These are phyloP conservation scores for Euplagia quadripunctaria DNA, from an alignment of 2,888 invertebrate species.

Conservation along the genomic window DNA sequence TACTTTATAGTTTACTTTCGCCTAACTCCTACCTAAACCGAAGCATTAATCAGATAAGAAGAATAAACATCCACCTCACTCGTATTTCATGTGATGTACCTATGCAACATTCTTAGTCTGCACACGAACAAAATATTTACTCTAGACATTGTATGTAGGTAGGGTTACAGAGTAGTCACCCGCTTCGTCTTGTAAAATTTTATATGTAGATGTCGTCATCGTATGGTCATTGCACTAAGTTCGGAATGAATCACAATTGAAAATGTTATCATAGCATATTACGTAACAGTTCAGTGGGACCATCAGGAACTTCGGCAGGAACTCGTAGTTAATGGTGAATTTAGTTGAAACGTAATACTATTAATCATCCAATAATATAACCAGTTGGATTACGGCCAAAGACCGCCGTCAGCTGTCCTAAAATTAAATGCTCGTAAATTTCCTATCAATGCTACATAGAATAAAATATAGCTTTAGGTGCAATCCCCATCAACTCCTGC, in stretches of 20 bases:
- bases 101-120: slow-evolving; percentile 48
- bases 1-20: slow-evolving; percentile 56
- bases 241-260: slow-evolving; percentile 57
- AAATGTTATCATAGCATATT: slow-evolving; percentile 50
- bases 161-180: slow-evolving; percentile 30
- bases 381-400: slow-evolving; percentile 63
- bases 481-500: neutral
- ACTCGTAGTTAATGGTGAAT: slow-evolving; percentile 55
- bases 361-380: slow-evolving; percentile 71
- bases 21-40: slow-evolving; percentile 44
- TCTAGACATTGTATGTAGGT: slow-evolving; percentile 14
- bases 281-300: slow-evolving; percentile 49
- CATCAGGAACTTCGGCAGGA: slow-evolving; percentile 44
- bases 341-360: slow-evolving; percentile 51
- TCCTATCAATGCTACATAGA: slow-evolving; percentile 1
- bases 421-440: slow-evolving; percentile 4
- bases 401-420: neutral
- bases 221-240: slow-evolving; percentile 56
- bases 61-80: slow-evolving; percentile 51
- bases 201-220: slow-evolving; percentile 58
- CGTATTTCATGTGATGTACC: slow-evolving; percentile 40
- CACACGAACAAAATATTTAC: slow-evolving; percentile 53
- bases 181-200: slow-evolving; percentile 46
- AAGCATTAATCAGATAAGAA: slow-evolving; percentile 58
- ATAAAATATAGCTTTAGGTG: neutral